These are phyloP conservation scores for Macrobrachium nipponense DNA, from an alignment of 1,140 invertebrate genomes.

Conservation along the genomic window DNA sequence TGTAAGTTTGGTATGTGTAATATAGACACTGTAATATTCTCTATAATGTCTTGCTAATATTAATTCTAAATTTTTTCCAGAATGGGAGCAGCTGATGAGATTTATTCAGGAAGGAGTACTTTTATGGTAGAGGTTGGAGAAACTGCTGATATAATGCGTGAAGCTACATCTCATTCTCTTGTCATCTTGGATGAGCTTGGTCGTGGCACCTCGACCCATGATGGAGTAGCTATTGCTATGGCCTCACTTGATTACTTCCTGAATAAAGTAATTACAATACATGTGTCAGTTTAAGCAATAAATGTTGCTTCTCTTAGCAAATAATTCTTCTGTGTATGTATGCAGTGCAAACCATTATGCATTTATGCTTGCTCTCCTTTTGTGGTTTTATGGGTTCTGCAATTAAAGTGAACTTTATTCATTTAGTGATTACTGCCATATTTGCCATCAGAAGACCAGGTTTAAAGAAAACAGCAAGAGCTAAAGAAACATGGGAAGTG, in stretches of 20 bases:
- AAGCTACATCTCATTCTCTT: constrained; percentile 72
- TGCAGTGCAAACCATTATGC: too few relatives aligned
- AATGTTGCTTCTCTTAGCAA: background rate
- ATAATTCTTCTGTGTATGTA: too few relatives aligned
- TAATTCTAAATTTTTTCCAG: constrained; percentile 66
- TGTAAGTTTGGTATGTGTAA: too few relatives aligned
- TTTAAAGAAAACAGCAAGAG: too few relatives aligned
- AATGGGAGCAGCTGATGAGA: constrained; percentile 73
- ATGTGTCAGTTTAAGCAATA: background rate
- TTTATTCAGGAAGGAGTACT: constrained; percentile 73
- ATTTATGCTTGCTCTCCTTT: too few relatives aligned
- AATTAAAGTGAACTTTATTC: too few relatives aligned
- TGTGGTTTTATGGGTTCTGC: too few relatives aligned
- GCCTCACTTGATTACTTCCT: constrained; percentile 72
- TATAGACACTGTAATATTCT: too few relatives aligned
- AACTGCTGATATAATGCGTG: constrained; percentile 72
- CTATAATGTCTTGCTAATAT: too few relatives aligned
- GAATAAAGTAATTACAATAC: constrained; percentile 45
- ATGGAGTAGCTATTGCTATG: constrained; percentile 76
- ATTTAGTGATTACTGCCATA: too few relatives aligned
- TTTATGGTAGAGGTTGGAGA: constrained; percentile 77
- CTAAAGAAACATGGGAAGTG: too few relatives aligned
- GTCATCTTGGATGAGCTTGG: constrained; percentile 77
- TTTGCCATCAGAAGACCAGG: too few relatives aligned
- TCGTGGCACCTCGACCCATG: constrained; percentile 76